Evolutionary conservation across 2,797 vertebrate species (phyloP).

Genomic region (Molossus alvarezi): DNA sequence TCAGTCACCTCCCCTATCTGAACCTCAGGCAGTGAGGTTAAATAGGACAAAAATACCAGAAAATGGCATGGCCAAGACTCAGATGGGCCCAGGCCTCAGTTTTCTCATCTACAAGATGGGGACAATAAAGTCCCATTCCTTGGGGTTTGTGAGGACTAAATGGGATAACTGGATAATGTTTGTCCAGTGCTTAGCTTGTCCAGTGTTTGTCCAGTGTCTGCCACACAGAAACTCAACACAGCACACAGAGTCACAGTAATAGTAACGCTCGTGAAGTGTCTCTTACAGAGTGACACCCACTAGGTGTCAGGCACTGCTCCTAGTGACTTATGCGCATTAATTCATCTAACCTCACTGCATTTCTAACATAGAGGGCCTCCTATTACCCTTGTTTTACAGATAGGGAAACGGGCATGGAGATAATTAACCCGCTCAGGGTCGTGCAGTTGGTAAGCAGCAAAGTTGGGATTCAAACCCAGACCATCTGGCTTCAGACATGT

Average conservation of each 20-base stretch:
- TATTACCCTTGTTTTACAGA: too few relatives aligned
- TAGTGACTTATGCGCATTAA: too few relatives aligned
- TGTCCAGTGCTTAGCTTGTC: neutral
- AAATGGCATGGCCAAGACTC: neutral
- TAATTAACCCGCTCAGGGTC: too few relatives aligned
- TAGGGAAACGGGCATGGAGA: too few relatives aligned
- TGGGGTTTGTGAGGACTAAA: neutral
- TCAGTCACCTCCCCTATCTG: neutral
- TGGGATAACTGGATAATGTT: neutral
- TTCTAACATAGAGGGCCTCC: too few relatives aligned
- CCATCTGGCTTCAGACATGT: neutral
- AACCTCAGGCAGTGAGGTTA: neutral
- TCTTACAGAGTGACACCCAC: neutral
- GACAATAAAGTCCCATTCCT: neutral
- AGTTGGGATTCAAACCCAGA: neutral
- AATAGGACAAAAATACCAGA: neutral
- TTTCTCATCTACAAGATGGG: too few relatives aligned
- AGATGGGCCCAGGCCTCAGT: neutral
- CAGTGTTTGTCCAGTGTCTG: neutral
- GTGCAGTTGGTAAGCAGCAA: too few relatives aligned
- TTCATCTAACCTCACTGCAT: too few relatives aligned
- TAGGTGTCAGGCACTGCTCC: neutral
- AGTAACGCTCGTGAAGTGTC: neutral
- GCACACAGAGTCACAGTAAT: accelerated
- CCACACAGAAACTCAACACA: neutral